phyloP scores from a whole-genome alignment of 2,888 invertebrate species.

The Cetonia aurata region DNA sequence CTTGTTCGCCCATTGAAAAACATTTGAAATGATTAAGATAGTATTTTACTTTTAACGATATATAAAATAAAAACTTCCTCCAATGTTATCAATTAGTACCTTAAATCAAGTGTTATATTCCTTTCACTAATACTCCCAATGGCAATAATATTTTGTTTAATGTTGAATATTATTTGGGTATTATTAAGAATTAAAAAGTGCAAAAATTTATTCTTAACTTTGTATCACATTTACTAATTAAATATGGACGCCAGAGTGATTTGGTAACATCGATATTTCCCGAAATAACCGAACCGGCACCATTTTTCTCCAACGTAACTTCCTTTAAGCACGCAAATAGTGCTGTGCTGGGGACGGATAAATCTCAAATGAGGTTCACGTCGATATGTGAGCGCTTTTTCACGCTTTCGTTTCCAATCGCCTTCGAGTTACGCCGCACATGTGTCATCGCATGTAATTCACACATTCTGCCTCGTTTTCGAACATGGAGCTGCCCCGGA shows the following conservation, averaged over 20 bases:
- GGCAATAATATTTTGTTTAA: too few species aligned
- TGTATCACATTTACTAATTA: too few species aligned
- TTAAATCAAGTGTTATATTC: too few species aligned
- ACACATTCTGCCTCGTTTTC: conserved; percentile 25
- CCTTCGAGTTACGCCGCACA: conserved; percentile 13
- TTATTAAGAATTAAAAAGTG: too few species aligned
- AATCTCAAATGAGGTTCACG: conserved; percentile 2
- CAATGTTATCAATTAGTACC: too few species aligned
- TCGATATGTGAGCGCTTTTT: background rate
- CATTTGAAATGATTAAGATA: too few species aligned
- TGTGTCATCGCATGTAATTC: conserved; percentile 35
- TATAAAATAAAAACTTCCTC: too few species aligned
- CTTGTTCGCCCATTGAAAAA: too few species aligned
- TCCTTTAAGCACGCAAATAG: conserved; percentile 24
- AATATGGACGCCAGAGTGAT: background rate
- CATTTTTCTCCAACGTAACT: conserved; percentile 6
- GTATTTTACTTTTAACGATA: too few species aligned
- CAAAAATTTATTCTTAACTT: too few species aligned
- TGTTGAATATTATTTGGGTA: too few species aligned
- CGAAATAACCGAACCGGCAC: conserved; percentile 7
- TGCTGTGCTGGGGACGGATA: conserved; percentile 19
- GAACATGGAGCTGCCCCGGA: background rate
- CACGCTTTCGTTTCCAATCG: conserved; percentile 7
- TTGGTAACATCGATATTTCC: background rate
- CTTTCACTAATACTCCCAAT: too few species aligned